Evolutionary conservation across 2,797 vertebrate genomes (phyloP).

Genomic region (Enteromius viviparus): DNA sequence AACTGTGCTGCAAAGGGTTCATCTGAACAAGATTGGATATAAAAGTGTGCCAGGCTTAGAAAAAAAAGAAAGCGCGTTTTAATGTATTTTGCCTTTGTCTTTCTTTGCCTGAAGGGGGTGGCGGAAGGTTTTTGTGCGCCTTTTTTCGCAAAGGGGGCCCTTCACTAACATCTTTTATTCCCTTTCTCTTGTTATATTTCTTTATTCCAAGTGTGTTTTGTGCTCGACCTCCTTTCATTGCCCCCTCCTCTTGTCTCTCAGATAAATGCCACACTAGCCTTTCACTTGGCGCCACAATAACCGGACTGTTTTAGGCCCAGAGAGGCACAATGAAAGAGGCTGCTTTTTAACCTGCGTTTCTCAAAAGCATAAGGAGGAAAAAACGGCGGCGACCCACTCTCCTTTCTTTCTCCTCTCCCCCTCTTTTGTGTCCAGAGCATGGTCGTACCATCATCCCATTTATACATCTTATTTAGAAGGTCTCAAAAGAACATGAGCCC

Average conservation of each 20-base stretch:
- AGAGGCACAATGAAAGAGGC: slow-evolving; percentile 66
- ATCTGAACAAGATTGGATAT: slow-evolving; percentile 55
- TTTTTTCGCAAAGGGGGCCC: slow-evolving; percentile 61
- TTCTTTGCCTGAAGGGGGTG: slow-evolving; percentile 52
- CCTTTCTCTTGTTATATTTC: slow-evolving; percentile 80
- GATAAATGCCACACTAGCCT: slow-evolving; percentile 84
- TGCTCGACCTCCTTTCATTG: slow-evolving; percentile 65
- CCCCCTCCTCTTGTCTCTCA: slow-evolving; percentile 70
- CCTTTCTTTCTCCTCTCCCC: slow-evolving; percentile 65
- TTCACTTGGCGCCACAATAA: slow-evolving; percentile 78
- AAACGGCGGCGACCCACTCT: slow-evolving; percentile 67
- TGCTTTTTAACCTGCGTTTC: slow-evolving; percentile 81
- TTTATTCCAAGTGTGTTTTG: slow-evolving; percentile 81
- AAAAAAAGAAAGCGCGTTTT: slow-evolving; percentile 51
- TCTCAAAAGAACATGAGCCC: slow-evolving; percentile 58
- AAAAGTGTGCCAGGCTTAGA: slow-evolving; percentile 55
- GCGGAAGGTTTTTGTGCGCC: slow-evolving; percentile 57
- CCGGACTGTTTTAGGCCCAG: slow-evolving; percentile 75
- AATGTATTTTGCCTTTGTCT: slow-evolving; percentile 53
- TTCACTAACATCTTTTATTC: slow-evolving; percentile 81
- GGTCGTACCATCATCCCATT: slow-evolving; percentile 77
- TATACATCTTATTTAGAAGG: slow-evolving; percentile 78
- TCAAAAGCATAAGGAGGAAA: slow-evolving; percentile 70
- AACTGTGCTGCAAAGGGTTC: slow-evolving; percentile 18
- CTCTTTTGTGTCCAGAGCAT: slow-evolving; percentile 68